Evolutionary conservation across 2,797 vertebrate genomes (phyloP).

Genomic region (Enteromius viviparus): DNA sequence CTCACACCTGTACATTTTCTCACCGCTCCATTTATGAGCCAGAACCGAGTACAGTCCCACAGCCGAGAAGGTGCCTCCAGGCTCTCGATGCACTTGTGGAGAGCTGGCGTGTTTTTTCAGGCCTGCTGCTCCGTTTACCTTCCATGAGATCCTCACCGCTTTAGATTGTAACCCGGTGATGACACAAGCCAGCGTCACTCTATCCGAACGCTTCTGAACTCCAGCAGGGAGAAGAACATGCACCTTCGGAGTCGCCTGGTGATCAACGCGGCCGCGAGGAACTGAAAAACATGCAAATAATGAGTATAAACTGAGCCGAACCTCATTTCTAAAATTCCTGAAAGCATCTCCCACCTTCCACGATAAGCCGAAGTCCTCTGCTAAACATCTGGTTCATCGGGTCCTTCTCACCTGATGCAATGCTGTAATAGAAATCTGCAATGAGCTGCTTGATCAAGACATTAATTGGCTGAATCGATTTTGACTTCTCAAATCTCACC

Average conservation of each 20-base stretch:
- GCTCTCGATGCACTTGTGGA: constrained; percentile 24
- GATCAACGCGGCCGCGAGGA: neutral
- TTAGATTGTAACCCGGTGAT: constrained; percentile 51
- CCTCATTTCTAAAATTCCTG: neutral
- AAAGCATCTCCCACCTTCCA: constrained; percentile 54
- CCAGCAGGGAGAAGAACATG: constrained; percentile 42
- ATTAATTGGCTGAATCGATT: neutral
- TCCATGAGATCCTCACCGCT: constrained; percentile 54
- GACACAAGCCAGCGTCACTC: constrained; percentile 54
- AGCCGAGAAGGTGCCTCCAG: constrained; percentile 54
- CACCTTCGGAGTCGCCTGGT: constrained; percentile 40
- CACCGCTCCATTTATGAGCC: constrained; percentile 33
- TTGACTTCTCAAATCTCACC: constrained; percentile 47
- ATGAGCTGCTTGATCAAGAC: neutral
- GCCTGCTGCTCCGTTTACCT: constrained; percentile 41
- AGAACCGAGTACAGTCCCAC: constrained; percentile 52
- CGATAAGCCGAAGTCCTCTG: constrained; percentile 56
- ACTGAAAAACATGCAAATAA: neutral
- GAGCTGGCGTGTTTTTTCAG: constrained; percentile 6
- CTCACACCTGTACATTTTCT: constrained; percentile 55
- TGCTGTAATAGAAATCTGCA: constrained; percentile 44
- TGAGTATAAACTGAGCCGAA: neutral
- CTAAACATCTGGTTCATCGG: constrained; percentile 50
- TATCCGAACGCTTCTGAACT: neutral
- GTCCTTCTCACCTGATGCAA: neutral